These are phyloP conservation scores for Diorhabda carinulata DNA, from an alignment of 1,140 invertebrate species.

Conservation along the genomic window DNA sequence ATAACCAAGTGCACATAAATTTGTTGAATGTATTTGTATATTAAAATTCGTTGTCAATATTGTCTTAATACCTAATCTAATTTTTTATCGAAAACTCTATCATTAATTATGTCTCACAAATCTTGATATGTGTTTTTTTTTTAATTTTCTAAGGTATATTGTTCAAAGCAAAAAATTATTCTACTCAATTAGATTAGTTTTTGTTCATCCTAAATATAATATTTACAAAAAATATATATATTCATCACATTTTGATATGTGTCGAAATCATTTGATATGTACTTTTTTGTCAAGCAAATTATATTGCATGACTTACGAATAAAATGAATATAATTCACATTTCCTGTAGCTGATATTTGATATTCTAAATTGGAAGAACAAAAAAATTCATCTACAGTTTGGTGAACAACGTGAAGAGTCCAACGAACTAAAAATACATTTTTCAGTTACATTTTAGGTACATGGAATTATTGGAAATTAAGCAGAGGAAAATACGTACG, in stretches of 20 bases:
- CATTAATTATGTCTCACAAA: neutral
- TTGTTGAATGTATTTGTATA: too few species aligned
- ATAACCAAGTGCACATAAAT: too few species aligned
- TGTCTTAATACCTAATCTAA: neutral
- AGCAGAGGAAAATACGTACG: too few species aligned
- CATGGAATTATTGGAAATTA: too few species aligned
- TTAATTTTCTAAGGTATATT: neutral
- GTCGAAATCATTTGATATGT: constrained; percentile 31
- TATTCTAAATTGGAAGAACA: too few species aligned
- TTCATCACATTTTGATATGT: constrained; percentile 36
- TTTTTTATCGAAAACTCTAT: too few species aligned
- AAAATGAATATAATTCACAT: constrained; percentile 14
- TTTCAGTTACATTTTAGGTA: too few species aligned
- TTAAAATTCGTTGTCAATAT: neutral
- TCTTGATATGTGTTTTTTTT: neutral
- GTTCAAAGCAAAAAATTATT: constrained; percentile 4
- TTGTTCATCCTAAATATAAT: constrained; percentile 16
- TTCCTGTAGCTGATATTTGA: neutral
- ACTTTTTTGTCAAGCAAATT: constrained; percentile 19
- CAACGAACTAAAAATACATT: too few species aligned
- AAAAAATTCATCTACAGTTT: too few species aligned
- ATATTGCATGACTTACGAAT: constrained; percentile 5
- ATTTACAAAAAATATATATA: constrained; percentile 24
- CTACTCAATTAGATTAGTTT: constrained; percentile 10
- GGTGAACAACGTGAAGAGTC: too few species aligned